A percentile compares a stretch with the other conserved stretches of the same genome.
Conservation (phyloP, 2,888 invertebrate species). For the Sycophila texana region DNA sequence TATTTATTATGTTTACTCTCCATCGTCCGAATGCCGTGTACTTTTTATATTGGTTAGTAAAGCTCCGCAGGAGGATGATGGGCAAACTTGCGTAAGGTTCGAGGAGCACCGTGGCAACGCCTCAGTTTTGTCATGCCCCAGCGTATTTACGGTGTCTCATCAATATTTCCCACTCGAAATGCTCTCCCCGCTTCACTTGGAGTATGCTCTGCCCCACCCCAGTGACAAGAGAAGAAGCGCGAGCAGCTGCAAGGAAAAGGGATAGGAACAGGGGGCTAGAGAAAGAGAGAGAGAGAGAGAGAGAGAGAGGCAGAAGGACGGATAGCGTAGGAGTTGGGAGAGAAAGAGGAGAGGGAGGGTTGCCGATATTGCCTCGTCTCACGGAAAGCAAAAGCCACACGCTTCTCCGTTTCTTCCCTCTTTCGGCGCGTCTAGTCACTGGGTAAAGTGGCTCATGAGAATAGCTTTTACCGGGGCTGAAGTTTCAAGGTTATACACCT, state of each 20-base stretch:
- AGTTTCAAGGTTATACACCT: constrained; percentile 30
- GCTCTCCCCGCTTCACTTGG: constrained; percentile 13
- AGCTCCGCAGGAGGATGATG: no score
- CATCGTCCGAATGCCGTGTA: no score
- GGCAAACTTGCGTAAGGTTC: no score
- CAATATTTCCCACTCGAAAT: constrained; percentile 43
- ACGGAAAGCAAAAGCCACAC: constrained; percentile 14
- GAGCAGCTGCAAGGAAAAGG: neutral
- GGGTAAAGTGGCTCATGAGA: constrained; percentile 18
- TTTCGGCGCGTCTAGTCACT: neutral
- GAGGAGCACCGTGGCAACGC: neutral
- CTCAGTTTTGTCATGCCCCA: constrained; percentile 22
- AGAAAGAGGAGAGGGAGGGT: neutral
- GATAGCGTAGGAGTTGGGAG: neutral
- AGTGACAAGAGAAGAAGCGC: constrained; percentile 7
- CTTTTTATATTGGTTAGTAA: no score
- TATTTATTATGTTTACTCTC: no score
- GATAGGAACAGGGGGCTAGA: no score
- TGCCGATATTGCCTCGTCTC: constrained; percentile 7
- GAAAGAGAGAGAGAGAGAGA: neutral
- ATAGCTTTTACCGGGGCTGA: constrained; percentile 31
- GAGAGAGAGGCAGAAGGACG: neutral
- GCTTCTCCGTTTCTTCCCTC: neutral
- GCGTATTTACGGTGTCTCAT: constrained; percentile 35
- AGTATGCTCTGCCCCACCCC: constrained; percentile 17